Base-by-base conservation (phyloP, 64 coral and sea anemone genomes). In the Montipora capricornis region DNA sequence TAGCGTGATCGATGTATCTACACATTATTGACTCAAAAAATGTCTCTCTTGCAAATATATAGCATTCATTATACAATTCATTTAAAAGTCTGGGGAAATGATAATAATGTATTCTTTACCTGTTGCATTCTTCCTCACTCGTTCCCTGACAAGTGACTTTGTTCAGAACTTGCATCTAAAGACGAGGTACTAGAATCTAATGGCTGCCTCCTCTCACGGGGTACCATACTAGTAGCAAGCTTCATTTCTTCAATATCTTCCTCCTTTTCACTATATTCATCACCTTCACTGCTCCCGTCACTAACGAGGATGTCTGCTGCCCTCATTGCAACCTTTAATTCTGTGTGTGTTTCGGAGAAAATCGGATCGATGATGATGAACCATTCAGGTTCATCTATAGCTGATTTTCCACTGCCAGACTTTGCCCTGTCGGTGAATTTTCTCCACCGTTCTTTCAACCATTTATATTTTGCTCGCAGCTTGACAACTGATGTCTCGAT, bases 281-380 rank as follows among this genome's bases (percentile, higher is more conserved):
- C 85, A 75, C 45, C 44, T 75, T 88, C 68, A 75, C 16, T 51
- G 47, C 45, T 51, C 5, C 44, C 5, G 11, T 48, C 68, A 75
- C 85, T 74, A 5, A 52, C 47, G 64, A 45, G 59, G 24, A 75
- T 88, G 47, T 75, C 85, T 9, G 17, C 85, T 88, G 85, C 88
- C 59, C 44, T 68, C 3, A 59, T 68, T 44, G 68, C 68, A 86
- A 47, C 68, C 37, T 86, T 71, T 71, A 86, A 86, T 45, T 67
- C 61, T 93, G 91, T 75, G 61, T 87, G 61, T 45, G 91, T 93
- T 76, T 93, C 74, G 74, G 91, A 93, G 55, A 93, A 92, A 87
- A 87, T 62, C 5, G 71, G 90, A 50, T 92, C 70, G 62, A 92
- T 68, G 81, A 92, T 92, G 64, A 61, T 75, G 59, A 76, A 87